Evolutionary conservation across 2,888 invertebrate genomes (phyloP).

Genomic region (Atethmia centrago): DNA sequence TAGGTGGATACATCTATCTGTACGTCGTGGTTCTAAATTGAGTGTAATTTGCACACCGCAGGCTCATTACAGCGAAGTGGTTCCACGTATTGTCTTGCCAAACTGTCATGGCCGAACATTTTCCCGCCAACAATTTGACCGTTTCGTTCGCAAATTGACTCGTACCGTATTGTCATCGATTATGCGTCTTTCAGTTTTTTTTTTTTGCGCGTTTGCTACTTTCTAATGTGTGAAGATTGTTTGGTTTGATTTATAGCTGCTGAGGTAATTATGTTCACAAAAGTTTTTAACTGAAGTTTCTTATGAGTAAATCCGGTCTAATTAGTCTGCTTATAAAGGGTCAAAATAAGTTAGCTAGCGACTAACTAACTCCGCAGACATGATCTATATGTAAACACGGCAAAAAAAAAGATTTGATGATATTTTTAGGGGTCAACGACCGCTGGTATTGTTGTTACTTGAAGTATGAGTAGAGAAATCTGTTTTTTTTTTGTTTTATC

Average conservation of each 20-base stretch:
- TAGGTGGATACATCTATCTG: constrained; percentile 34
- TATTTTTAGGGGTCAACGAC: no score
- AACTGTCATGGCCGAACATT: constrained; percentile 69
- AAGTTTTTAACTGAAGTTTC: constrained; percentile 11
- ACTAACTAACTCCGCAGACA: no score
- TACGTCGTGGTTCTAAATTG: constrained; percentile 72
- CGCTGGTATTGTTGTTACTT: no score
- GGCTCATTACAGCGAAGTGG: constrained; percentile 79
- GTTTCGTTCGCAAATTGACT: constrained; percentile 67
- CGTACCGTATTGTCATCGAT: constrained; percentile 68
- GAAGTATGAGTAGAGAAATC: no score
- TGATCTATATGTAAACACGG: no score
- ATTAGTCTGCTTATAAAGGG: no score
- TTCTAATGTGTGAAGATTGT: constrained; percentile 56
- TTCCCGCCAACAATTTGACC: constrained; percentile 57
- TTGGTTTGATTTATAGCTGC: constrained; percentile 19
- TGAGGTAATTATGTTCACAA: constrained; percentile 3
- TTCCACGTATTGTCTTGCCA: constrained; percentile 75
- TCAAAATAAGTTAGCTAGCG: no score
- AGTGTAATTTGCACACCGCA: constrained; percentile 80
- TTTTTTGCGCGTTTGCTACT: constrained; percentile 45
- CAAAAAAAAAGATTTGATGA: no score
- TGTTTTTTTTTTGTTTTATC: no score
- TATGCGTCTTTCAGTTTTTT: constrained; percentile 47
- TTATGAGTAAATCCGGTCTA: background rate